Conservation (phyloP, 2,113 vertebrate species). For the Eira barbara region DNA sequence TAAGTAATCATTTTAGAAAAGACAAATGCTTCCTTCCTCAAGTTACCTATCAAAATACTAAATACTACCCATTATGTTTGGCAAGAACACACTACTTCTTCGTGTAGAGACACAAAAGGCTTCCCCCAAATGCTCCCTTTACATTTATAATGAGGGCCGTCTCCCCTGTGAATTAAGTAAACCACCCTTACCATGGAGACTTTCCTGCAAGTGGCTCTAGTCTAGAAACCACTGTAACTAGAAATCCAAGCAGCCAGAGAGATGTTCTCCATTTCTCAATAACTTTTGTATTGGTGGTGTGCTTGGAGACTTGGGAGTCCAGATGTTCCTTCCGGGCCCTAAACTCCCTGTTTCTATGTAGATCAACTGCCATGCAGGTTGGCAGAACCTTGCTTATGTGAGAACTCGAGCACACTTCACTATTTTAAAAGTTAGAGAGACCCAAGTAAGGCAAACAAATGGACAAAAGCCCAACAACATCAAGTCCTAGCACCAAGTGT, state of each 20-base stretch:
- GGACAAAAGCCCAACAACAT: background rate
- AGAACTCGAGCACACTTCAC: background rate
- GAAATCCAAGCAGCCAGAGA: background rate
- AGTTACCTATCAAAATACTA: constrained; percentile 24
- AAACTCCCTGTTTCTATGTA: background rate
- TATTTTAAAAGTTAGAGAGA: background rate
- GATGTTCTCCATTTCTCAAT: background rate
- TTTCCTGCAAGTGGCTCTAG: background rate
- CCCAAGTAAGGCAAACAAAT: background rate
- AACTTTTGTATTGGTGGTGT: background rate
- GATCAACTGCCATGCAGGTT: background rate
- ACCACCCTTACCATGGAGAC: background rate
- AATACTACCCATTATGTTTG: background rate
- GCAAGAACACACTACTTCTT: background rate
- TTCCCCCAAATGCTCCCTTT: background rate
- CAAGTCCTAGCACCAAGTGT: background rate
- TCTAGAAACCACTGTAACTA: background rate
- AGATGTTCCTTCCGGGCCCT: background rate
- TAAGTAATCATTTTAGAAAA: constrained; percentile 11
- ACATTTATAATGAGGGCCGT: background rate
- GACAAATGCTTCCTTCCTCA: background rate
- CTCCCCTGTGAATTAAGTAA: background rate
- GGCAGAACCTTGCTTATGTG: background rate
- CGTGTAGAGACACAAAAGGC: background rate
- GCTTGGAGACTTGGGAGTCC: background rate